Percentiles rank a stretch among this genome's conserved stretches.
Conservation (phyloP, 2,888 invertebrate genomes). For the Drosophila anomalata region DNA sequence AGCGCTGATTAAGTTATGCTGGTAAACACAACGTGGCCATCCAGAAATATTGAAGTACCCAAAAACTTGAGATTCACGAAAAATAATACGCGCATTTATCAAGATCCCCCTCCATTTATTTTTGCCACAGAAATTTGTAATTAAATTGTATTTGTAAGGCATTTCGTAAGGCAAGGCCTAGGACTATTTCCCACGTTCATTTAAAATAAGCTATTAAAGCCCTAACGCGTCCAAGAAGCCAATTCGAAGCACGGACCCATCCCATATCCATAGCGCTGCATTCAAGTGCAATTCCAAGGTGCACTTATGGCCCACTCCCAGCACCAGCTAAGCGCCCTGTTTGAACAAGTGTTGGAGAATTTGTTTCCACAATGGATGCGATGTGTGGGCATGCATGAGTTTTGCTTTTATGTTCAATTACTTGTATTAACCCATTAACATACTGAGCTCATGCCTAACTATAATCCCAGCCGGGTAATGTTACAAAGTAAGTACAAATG, state of each 20-base stretch:
- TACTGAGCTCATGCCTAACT: conserved; percentile 62
- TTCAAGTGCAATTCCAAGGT: conserved; percentile 40
- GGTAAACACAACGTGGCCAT: not conserved
- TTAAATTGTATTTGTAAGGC: not conserved
- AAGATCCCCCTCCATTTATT: not conserved
- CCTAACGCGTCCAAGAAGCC: conserved; percentile 10
- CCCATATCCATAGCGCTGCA: conserved; percentile 36
- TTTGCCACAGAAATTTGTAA: not conserved
- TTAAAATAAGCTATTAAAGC: conserved; percentile 9
- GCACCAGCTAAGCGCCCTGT: conserved; percentile 39
- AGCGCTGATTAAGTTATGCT: conserved; percentile 1
- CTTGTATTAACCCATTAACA: conserved; percentile 52
- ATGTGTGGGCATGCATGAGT: conserved; percentile 23
- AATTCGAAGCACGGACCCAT: conserved; percentile 14
- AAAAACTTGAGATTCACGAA: not conserved
- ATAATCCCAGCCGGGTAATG: conserved; percentile 29
- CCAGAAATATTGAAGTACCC: not conserved
- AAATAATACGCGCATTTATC: conserved; percentile 1
- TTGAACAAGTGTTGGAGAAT: conserved; percentile 38
- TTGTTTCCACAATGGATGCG: conserved; percentile 47
- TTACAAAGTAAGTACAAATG: conserved; percentile 14
- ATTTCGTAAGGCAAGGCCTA: not conserved
- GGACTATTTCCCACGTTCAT: conserved; percentile 21
- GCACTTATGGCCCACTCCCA: conserved; percentile 38
- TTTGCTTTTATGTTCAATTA: conserved; percentile 51